These are phyloP conservation scores for Brienomyrus brachyistius DNA, from an alignment of 2,113 vertebrate genomes.

Conservation along the genomic window DNA sequence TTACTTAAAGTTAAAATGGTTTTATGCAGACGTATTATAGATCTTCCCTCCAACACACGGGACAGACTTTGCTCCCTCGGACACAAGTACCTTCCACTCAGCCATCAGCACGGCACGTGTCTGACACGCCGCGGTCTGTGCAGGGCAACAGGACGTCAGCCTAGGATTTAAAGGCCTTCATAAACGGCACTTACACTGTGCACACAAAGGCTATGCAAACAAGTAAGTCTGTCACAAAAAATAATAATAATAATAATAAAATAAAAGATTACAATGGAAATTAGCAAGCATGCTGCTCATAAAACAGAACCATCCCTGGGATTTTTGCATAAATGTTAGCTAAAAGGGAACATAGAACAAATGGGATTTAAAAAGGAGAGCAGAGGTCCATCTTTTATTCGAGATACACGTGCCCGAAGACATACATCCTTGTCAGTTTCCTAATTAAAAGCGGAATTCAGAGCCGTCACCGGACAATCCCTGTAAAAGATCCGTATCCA, in stretches of 20 bases:
- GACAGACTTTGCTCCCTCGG: not conserved
- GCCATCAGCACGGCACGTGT: not conserved
- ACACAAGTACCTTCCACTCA: not conserved
- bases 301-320: not conserved
- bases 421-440: not conserved
- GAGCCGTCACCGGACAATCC: not conserved
- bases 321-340: not conserved
- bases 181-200: not conserved
- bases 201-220: not conserved
- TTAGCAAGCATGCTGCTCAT: not conserved
- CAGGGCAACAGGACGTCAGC: not conserved
- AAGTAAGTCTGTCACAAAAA: not conserved
- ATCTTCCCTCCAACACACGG: not conserved
- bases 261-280: not conserved
- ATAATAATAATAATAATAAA: not conserved
- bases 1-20: not conserved
- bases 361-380: not conserved
- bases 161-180: not conserved
- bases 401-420: not conserved
- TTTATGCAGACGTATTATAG: not conserved
- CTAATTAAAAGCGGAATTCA: constrained; percentile 26
- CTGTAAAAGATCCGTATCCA: not conserved
- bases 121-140: not conserved
- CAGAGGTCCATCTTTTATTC: not conserved
- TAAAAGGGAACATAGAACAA: not conserved